Conservation (phyloP, 2,888 invertebrate species). For the Pandemis corylana region DNA sequence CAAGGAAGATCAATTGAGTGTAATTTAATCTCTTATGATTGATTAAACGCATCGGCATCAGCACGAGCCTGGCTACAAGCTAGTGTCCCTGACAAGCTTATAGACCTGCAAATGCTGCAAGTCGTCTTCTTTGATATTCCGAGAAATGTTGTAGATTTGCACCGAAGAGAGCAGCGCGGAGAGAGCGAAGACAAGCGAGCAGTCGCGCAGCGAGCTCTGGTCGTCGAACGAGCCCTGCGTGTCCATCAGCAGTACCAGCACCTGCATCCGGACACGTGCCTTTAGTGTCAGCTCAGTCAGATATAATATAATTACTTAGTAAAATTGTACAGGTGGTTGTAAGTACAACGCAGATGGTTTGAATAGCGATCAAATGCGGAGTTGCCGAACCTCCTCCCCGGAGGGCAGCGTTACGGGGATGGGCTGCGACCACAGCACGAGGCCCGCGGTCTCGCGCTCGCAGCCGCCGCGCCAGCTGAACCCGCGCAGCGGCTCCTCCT, state of each 20-base stretch:
- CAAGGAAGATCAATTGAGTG: too few relatives aligned
- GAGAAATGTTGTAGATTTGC: conserved; percentile 94
- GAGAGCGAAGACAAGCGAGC: conserved; percentile 87
- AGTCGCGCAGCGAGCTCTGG: conserved; percentile 96
- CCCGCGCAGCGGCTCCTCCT: conserved; percentile 91
- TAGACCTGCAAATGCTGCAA: conserved; percentile 93
- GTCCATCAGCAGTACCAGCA: conserved; percentile 92
- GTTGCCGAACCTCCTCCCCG: conserved; percentile 85
- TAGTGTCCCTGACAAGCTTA: not conserved
- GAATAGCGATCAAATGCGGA: not conserved
- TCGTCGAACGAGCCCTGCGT: conserved; percentile 98
- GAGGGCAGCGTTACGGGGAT: conserved; percentile 88
- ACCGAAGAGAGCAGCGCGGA: conserved; percentile 98
- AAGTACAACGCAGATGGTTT: too few relatives aligned
- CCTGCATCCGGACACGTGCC: conserved; percentile 63
- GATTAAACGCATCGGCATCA: conserved; percentile 7
- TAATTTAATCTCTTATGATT: too few relatives aligned
- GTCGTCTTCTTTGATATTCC: conserved; percentile 97
- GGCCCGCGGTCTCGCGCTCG: conserved; percentile 97
- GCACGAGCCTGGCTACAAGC: not conserved
- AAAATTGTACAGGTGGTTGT: too few relatives aligned
- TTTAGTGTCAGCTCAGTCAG: too few relatives aligned
- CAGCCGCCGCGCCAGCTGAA: conserved; percentile 97
- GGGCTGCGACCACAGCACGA: conserved; percentile 96
- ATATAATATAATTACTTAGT: too few relatives aligned